Conservation (phyloP, 35 echinoderm and acorn worm genomes). For the Apostichopus parvimensis region DNA sequence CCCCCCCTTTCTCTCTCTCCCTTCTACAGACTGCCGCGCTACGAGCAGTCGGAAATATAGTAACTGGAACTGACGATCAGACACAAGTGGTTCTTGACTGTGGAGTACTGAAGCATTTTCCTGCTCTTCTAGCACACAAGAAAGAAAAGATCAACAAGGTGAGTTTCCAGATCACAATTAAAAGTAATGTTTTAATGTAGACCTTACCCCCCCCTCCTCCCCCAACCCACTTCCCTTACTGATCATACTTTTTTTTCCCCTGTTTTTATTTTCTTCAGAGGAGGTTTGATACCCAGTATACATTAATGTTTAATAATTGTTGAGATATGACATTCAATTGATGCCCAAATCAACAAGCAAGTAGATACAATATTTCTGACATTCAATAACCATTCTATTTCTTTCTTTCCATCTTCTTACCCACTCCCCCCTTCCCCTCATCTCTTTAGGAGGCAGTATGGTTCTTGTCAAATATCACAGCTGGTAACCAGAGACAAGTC, state of each 20-base stretch:
- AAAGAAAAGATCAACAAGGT: slow-evolving; percentile 99
- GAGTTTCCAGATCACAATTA: slow-evolving; percentile 36
- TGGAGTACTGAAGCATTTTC: slow-evolving; percentile 77
- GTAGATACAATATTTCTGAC: no score
- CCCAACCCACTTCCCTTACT: no score
- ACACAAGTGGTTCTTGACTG: slow-evolving; percentile 85
- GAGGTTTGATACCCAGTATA: no score
- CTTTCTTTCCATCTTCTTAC: no score
- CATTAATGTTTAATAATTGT: no score
- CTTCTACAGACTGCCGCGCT: slow-evolving; percentile 77
- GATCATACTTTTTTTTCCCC: no score
- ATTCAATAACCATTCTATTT: no score
- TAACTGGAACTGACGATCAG: slow-evolving; percentile 93
- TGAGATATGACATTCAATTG: no score
- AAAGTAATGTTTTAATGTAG: not conserved
- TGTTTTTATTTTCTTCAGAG: not conserved
- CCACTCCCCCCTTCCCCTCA: no score
- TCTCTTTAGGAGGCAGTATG: slow-evolving; percentile 87
- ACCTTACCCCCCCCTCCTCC: no score
- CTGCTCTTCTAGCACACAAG: slow-evolving; percentile 71
- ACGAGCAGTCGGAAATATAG: slow-evolving; percentile 92
- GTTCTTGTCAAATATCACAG: slow-evolving; percentile 99
- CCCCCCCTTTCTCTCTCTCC: no score
- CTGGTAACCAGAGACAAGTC: slow-evolving; percentile 92
- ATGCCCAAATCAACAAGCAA: no score